Evolutionary conservation across 2,888 invertebrate genomes (phyloP).

Genomic region (Apamea monoglypha): DNA sequence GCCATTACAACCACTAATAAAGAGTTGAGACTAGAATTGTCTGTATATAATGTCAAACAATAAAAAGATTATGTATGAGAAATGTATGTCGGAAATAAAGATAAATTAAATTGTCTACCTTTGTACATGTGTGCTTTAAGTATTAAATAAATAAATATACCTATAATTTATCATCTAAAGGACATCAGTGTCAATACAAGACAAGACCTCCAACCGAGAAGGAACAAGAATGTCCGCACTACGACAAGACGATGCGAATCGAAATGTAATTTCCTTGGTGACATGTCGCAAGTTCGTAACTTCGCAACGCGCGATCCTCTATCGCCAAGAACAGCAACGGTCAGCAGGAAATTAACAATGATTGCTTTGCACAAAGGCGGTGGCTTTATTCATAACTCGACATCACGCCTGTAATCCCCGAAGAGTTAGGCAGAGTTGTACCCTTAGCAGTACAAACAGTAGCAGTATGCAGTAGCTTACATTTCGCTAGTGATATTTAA

Average conservation of each 20-base stretch:
- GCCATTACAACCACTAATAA: too few relatives aligned
- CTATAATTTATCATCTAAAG: neutral
- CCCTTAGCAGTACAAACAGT: too few relatives aligned
- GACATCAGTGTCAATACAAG: neutral
- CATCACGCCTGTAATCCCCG: neutral
- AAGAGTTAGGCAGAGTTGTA: neutral
- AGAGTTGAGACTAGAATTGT: too few relatives aligned
- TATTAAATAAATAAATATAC: too few relatives aligned
- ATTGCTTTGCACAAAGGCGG: neutral
- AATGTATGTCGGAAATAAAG: too few relatives aligned
- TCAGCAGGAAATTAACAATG: constrained; percentile 12
- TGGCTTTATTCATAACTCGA: neutral
- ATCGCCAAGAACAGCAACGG: neutral
- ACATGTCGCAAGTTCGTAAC: neutral
- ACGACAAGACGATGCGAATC: constrained; percentile 13
- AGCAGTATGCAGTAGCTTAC: too few relatives aligned
- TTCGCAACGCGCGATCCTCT: neutral
- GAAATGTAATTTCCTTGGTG: constrained; percentile 45
- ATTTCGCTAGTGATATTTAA: neutral
- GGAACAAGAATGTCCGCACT: neutral
- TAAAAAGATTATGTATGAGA: too few relatives aligned
- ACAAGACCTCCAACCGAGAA: neutral
- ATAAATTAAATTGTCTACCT: too few relatives aligned
- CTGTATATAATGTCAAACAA: too few relatives aligned
- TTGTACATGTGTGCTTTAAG: too few relatives aligned